phyloP scores from a whole-genome alignment of 2,888 invertebrate species.

The Idaea aversata region DNA sequence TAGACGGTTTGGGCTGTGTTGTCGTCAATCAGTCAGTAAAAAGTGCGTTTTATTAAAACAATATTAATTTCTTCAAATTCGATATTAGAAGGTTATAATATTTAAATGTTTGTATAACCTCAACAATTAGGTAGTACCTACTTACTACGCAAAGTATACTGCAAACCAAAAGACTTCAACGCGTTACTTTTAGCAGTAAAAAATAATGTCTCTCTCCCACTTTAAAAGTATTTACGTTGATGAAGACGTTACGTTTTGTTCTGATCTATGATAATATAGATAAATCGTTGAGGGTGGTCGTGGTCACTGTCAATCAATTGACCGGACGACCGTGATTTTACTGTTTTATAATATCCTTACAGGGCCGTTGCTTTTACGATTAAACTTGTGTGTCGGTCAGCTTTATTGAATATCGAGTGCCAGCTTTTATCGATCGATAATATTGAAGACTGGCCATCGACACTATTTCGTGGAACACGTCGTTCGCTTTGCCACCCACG shows the following conservation, averaged over 20 bases:
- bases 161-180: background rate
- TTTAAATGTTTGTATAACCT: no score
- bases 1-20: no score
- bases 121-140: no score
- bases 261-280: conserved; percentile 1
- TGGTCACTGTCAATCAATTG: conserved; percentile 19
- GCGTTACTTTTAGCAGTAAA: background rate
- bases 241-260: background rate
- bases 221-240: background rate
- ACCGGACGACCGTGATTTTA: conserved; percentile 22
- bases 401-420: conserved; percentile 48
- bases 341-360: conserved; percentile 27
- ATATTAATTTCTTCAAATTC: no score
- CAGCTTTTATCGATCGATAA: conserved; percentile 52
- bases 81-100: no score
- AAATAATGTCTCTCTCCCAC: background rate
- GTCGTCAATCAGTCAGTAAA: no score
- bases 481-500: conserved; percentile 65
- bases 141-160: background rate
- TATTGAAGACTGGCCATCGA: conserved; percentile 53
- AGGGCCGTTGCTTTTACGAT: conserved; percentile 23
- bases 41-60: no score
- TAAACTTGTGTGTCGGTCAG: conserved; percentile 21
- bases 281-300: conserved; percentile 25
- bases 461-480: conserved; percentile 68